These are phyloP conservation scores for Megaceryle alcyon DNA, from an alignment of 2,797 vertebrate species.

Conservation along the genomic window DNA sequence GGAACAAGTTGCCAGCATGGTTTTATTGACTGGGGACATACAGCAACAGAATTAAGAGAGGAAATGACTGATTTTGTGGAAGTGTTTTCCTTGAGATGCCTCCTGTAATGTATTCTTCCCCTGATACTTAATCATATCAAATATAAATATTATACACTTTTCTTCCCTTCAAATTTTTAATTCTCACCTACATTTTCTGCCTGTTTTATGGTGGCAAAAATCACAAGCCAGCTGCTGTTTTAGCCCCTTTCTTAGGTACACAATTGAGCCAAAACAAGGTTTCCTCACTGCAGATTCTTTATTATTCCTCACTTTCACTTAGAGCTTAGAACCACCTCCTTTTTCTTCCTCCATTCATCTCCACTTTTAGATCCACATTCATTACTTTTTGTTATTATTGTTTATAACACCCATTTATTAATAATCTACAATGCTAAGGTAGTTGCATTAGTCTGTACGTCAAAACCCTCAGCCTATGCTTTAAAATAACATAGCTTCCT, in stretches of 20 bases:
- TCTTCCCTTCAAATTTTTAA: background rate
- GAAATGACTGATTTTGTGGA: background rate
- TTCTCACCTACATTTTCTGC: too few relatives aligned
- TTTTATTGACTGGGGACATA: background rate
- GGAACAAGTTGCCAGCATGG: rapidly evolving
- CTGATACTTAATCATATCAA: background rate
- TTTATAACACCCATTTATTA: background rate
- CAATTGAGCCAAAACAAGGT: background rate
- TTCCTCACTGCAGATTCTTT: background rate
- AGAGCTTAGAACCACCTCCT: background rate
- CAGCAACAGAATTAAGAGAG: background rate
- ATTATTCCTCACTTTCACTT: background rate
- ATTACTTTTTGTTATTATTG: too few relatives aligned
- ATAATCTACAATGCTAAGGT: background rate
- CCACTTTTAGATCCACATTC: background rate
- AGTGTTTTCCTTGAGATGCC: background rate
- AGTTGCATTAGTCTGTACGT: background rate
- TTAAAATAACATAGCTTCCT: background rate
- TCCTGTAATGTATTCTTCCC: background rate
- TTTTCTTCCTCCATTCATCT: background rate
- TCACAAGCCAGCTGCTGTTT: background rate
- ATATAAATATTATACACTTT: background rate
- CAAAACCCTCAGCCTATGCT: background rate
- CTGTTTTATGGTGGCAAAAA: background rate
- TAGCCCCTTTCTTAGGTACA: background rate